Base-by-base conservation (phyloP, 2,797 vertebrate genomes). In the Bovichtus variegatus region DNA sequence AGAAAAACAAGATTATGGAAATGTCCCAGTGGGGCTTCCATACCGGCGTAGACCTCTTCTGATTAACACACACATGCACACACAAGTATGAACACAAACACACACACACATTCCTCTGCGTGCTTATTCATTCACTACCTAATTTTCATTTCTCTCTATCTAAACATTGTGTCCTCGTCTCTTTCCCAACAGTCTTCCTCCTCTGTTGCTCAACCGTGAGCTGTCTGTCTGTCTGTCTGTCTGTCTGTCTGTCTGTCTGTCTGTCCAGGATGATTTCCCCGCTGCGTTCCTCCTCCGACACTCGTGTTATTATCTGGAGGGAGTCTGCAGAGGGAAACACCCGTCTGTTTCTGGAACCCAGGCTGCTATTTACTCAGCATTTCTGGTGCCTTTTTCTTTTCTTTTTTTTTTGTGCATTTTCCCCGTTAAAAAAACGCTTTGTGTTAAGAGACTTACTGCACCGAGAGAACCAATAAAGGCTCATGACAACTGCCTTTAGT, bases 261-360 rank as follows among this genome's bases (percentile, higher is more conserved):
- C 27, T n/a, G 8, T 40, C 15, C 8, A 9, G 15, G 57, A 69
- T 58, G 72, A 25, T 61, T 65, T 69, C 65, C 25, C 74, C 11
- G 47, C 47, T 44, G 53, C 21, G 34, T 68, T 66, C 29, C 71
- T 62, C 34, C 27, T 57, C 61, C 55, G 31, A 71, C 40, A 9
- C 63, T 51, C 40, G 2, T 38, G 18, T 69, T 72, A 64, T 76
- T 10, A 69, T 5, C 49, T 49, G 49, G 40, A 81, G 61, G 34
- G 43, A 46, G 23, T 51, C 50, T 5, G 34, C 15, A 27, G 61
- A 36, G 29, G 86, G 82, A 83, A 86, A 87, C 83, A 81, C 83
- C 81, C 85, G n/a, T 76, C 44, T 61, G 46, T 74, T 76, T 41
- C 76, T 82, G 78, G 75, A 83, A 62, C 15, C 18, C 47, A 12